Conservation (phyloP, 2,888 invertebrate species). For the Nephrotoma appendiculata region DNA sequence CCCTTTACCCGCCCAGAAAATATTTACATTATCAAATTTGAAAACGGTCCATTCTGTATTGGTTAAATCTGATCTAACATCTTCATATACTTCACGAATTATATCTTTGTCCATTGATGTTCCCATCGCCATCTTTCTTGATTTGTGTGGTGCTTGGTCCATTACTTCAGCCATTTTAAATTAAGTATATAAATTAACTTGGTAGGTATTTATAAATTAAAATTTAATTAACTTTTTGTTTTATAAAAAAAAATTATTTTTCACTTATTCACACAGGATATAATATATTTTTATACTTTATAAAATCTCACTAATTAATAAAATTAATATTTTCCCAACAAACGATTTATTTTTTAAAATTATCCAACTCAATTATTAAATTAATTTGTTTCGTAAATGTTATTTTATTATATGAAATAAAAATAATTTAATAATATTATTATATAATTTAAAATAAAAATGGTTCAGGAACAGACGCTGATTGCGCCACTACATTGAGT, state of each 20-base stretch:
- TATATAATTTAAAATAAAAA: too few relatives aligned
- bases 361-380: neutral
- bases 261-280: neutral
- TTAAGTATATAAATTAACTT: neutral
- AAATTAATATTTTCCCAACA: neutral
- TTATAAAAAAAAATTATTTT: neutral
- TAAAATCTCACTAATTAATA: neutral
- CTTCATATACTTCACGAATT: too few relatives aligned
- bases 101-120: too few relatives aligned
- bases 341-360: neutral
- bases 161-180: conserved; percentile 2
- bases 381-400: too few relatives aligned
- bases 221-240: neutral
- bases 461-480: too few relatives aligned
- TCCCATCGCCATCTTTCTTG: too few relatives aligned
- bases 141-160: neutral
- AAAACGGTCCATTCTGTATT: conserved; percentile 70
- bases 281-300: neutral
- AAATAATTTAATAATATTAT: too few relatives aligned
- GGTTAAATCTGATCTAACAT: too few relatives aligned
- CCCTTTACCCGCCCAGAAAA: conserved; percentile 51
- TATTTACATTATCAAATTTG: conserved; percentile 55
- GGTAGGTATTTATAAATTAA: neutral
- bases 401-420: too few relatives aligned
- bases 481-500: too few relatives aligned